Conservation (phyloP, 2,888 invertebrate species). For the Dryomyza anilis region DNA sequence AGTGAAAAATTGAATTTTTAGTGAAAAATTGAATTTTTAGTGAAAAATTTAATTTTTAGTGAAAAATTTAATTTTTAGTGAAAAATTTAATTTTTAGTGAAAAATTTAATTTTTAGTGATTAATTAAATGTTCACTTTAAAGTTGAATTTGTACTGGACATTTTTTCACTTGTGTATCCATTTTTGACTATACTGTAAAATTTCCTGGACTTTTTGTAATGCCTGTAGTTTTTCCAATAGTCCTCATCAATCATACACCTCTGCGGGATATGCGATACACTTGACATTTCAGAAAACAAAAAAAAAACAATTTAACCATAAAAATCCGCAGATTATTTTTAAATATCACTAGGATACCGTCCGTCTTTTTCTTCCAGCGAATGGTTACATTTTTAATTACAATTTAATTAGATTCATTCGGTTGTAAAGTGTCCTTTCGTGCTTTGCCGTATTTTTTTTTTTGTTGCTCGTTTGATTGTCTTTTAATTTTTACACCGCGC, state of each 20-base stretch:
- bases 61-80: too few relatives aligned
- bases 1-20: too few relatives aligned
- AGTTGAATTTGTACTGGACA: too few relatives aligned
- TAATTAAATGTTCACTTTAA: too few relatives aligned
- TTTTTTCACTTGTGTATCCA: too few relatives aligned
- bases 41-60: too few relatives aligned
- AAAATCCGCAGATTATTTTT: constrained; percentile 30
- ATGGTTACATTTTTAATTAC: constrained; percentile 61
- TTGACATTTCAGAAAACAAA: not conserved
- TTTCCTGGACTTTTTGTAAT: too few relatives aligned
- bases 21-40: too few relatives aligned
- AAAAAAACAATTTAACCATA: constrained; percentile 18
- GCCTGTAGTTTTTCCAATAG: too few relatives aligned
- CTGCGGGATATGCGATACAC: not conserved
- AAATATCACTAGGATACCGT: constrained; percentile 58
- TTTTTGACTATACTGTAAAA: too few relatives aligned
- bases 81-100: too few relatives aligned
- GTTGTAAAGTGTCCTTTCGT: constrained; percentile 57
- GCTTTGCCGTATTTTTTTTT: constrained; percentile 32
- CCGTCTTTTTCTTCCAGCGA: constrained; percentile 58
- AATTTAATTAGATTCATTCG: constrained; percentile 63
- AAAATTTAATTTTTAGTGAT: too few relatives aligned
- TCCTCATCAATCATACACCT: not conserved
- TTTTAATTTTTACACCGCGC: constrained; percentile 8
- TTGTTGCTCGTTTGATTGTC: not conserved